Evolutionary conservation across 2,888 invertebrate genomes (phyloP).

Genomic region (Geotrupes spiniger): DNA sequence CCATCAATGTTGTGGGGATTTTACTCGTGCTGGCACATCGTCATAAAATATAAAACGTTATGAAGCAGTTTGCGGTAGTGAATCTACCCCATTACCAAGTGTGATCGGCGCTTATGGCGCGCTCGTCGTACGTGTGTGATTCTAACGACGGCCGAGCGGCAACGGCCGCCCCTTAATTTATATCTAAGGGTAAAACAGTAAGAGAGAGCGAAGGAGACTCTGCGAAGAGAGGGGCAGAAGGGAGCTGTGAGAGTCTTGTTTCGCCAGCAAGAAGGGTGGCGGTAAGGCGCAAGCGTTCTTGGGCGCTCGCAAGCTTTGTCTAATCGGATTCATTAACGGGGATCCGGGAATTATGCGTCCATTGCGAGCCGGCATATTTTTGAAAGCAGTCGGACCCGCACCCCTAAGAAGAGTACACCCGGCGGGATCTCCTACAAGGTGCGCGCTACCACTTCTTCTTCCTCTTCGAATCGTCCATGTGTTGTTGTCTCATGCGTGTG

Average conservation of each 20-base stretch:
- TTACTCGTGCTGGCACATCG: no score
- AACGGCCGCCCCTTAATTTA: conserved; percentile 53
- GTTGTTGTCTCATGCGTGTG: conserved; percentile 13
- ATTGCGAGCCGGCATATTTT: conserved; percentile 55
- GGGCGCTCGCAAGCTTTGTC: conserved; percentile 52
- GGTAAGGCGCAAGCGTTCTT: conserved; percentile 51
- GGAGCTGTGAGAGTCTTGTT: conserved; percentile 35
- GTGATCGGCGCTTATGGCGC: neutral
- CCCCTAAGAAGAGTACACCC: conserved; percentile 43
- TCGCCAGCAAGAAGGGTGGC: conserved; percentile 25
- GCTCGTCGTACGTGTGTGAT: conserved; percentile 46
- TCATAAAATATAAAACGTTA: no score
- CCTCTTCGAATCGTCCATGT: conserved; percentile 12
- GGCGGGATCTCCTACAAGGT: conserved; percentile 35
- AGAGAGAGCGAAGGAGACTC: conserved; percentile 42
- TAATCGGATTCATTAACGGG: conserved; percentile 61
- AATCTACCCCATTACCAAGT: neutral
- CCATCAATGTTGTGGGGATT: no score
- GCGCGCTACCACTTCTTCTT: conserved; percentile 27
- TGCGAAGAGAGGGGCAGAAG: conserved; percentile 32
- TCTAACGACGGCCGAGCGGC: conserved; percentile 47
- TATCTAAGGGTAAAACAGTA: conserved; percentile 53
- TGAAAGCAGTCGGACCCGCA: conserved; percentile 52
- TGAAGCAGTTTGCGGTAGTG: no score
- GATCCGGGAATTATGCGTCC: conserved; percentile 57